Base-by-base conservation (phyloP, 2,888 invertebrate species). In the Tetragonula carbonaria region DNA sequence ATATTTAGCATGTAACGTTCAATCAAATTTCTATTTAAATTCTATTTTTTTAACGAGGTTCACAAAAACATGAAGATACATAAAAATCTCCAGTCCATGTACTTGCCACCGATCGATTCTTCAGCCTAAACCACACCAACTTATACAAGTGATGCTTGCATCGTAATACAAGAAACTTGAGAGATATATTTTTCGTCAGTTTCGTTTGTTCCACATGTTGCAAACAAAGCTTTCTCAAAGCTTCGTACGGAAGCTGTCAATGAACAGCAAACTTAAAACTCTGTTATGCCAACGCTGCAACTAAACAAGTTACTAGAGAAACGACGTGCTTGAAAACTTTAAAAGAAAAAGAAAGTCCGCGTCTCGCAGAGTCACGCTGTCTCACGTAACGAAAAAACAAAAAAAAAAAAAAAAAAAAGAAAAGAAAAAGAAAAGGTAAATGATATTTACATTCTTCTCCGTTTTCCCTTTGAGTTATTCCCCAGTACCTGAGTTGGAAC, bases 401-500 rank as follows among this genome's bases (percentile, higher is more conserved):
- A 28, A 28, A 28, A 28, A 28, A 28, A 28, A 28, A 28, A 2
- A 2, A 53, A 57, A 78, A 23, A 23, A 23, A 23, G 23, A 23
- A 23, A 23, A 23, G 23, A 23, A 23, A 28, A 28, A 28, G 28
- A 2, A 53, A 51, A 78, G 57, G 23, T 23, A 57, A 57, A 74
- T 66, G 66, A 50, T 73, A 57, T 66, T 57, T 66, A 78, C 73
- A 66, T 66, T 33, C 50, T 66, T 33, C 45, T 51, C 4, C n/a
- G 16, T 11, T 73, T 66, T 50, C 13, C 18, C 18, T 14, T 8
- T 11, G 53, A 63, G 16, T 50, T 68, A 68, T 50, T 18, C n/a
- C 18, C 18, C 5, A 21, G 53, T 8, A 53, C 23, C 2, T 63
- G 18, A 78, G 62, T 53, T 23, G 33, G 72, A 23, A 71, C 53